These are phyloP conservation scores for Chunga burmeisteri DNA, from an alignment of 2,113 vertebrate genomes.

Conservation along the genomic window DNA sequence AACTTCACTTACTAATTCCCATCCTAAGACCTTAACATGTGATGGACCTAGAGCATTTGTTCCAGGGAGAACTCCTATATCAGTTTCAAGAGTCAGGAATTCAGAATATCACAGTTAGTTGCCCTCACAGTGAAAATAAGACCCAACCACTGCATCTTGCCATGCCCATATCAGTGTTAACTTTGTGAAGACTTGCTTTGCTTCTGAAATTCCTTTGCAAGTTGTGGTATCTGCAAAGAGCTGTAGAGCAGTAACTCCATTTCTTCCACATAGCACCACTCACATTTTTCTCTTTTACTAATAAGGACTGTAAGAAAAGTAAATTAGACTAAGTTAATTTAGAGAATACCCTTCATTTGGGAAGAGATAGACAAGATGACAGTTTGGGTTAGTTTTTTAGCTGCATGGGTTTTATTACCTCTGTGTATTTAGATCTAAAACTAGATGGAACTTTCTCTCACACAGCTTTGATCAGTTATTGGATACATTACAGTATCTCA, in stretches of 20 bases:
- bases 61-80: not conserved
- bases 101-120: not conserved
- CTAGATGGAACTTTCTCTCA: not conserved
- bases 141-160: not conserved
- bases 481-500: not conserved
- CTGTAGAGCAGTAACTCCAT: not conserved
- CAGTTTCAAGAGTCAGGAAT: not conserved
- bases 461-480: not conserved
- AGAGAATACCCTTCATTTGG: not conserved
- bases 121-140: not conserved
- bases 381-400: not conserved
- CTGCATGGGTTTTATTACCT: not conserved
- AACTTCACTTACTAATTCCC: not conserved
- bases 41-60: not conserved
- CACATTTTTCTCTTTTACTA: not conserved
- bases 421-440: not conserved
- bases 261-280: not conserved
- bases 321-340: not conserved
- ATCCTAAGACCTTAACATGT: not conserved
- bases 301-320: not conserved
- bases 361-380: not conserved
- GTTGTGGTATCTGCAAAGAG: not conserved
- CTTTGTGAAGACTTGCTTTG: not conserved
- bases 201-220: not conserved
- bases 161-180: not conserved